phyloP scores from a whole-genome alignment of 2,113 vertebrate species.

The Takifugu bimaculatus region DNA sequence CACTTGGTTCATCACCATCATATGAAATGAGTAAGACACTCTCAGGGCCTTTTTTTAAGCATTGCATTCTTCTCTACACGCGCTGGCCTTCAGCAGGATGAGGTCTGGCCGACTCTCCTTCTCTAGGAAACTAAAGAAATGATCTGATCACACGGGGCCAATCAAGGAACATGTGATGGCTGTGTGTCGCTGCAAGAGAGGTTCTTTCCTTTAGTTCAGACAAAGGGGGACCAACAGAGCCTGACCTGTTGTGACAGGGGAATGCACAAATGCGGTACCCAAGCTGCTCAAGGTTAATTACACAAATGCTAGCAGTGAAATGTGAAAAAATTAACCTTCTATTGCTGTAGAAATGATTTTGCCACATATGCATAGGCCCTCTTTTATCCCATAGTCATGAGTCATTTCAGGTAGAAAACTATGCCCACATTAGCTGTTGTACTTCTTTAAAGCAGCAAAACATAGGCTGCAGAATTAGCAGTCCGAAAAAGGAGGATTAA shows the following conservation, averaged over 20 bases:
- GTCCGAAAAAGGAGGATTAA: no score
- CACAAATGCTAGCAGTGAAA: not conserved
- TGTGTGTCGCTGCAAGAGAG: constrained; percentile 5
- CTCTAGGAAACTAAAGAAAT: not conserved
- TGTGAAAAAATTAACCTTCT: no score
- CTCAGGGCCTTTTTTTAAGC: constrained; percentile 26
- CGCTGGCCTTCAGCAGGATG: constrained; percentile 1
- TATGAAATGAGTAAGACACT: constrained; percentile 42
- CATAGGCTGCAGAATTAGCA: no score
- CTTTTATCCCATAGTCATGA: no score
- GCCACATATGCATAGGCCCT: no score
- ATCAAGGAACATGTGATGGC: constrained; percentile 5
- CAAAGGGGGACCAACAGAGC: constrained; percentile 12
- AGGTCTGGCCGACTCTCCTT: not conserved
- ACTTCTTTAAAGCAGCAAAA: no score
- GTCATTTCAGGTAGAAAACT: no score
- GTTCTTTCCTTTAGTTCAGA: constrained; percentile 15
- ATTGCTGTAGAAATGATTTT: no score
- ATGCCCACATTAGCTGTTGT: no score
- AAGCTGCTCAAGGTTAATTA: constrained; percentile 22
- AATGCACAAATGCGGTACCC: constrained; percentile 25
- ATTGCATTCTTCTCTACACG: constrained; percentile 11
- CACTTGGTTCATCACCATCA: constrained; percentile 43
- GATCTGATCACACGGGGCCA: constrained; percentile 2
- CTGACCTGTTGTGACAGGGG: constrained; percentile 38